Evolutionary conservation across 2,797 vertebrate species (phyloP).

Genomic region (Orestias chungarensis): DNA sequence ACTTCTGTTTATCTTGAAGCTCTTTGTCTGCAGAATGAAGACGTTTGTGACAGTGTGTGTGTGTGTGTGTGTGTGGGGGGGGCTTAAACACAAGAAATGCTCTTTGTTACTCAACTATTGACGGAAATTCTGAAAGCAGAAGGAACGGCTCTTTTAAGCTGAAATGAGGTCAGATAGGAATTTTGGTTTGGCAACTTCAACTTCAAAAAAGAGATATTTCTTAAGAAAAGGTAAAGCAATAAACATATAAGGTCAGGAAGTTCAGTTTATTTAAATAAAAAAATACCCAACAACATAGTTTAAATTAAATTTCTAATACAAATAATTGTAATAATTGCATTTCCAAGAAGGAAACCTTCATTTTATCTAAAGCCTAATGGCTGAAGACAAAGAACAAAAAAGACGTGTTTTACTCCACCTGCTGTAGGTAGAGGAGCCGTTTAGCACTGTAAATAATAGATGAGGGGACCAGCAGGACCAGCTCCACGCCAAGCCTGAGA

Average conservation of each 20-base stretch:
- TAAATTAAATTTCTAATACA: neutral
- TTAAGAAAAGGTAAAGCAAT: neutral
- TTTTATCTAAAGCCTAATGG: neutral
- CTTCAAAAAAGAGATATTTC: too few relatives aligned
- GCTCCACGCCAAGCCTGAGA: conserved; percentile 1
- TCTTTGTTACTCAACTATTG: conserved; percentile 73
- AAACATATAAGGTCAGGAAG: neutral
- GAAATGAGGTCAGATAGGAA: conserved; percentile 48
- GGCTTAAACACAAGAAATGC: conserved; percentile 59
- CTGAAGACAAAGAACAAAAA: neutral
- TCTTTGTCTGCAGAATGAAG: conserved; percentile 63
- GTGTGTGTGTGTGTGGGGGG: conserved; percentile 61
- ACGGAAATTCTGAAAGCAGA: conserved; percentile 61
- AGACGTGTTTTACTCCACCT: neutral
- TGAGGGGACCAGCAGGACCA: conserved; percentile 4
- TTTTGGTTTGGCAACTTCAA: conserved; percentile 39
- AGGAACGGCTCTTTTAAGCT: conserved; percentile 33
- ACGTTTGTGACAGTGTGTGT: conserved; percentile 56
- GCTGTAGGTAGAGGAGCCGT: neutral
- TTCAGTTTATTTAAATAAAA: neutral
- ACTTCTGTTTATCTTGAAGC: conserved; percentile 54
- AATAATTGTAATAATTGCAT: too few relatives aligned
- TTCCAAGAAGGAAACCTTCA: neutral
- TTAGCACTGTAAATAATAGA: neutral
- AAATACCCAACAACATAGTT: neutral